Evolutionary conservation across 2,797 vertebrate species (phyloP), one percentile per base, ranked within the genome.

Genomic region (Pseudochaenichthys georgianus): DNA sequence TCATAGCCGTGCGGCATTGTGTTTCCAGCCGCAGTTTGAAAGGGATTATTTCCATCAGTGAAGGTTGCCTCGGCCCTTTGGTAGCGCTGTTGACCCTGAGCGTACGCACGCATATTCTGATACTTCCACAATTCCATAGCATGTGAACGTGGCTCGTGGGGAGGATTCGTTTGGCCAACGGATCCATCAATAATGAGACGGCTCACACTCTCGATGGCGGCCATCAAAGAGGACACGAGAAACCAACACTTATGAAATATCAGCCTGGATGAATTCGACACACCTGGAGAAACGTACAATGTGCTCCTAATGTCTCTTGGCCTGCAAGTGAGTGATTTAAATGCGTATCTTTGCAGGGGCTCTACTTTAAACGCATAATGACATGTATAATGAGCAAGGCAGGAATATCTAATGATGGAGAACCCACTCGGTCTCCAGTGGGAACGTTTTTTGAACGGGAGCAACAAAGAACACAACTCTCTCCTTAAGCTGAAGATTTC

Each of bases 121-220:
- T 21, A 21, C 21, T 21, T 21, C 21, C 21, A 21, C 21, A 2
- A 21, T 2, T 2, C 21, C 21, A 54, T 12, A 64, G 78, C 78
- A 54, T 82, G 67, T 58, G 61, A 62, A 70, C 61, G 48, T 4
- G 50, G 68, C n/a, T 19, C 31, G 55, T 55, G 73, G 23, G 13
- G 60, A 63, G 73, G 72, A 72, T 79, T 65, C 54, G 70, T 86
- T 85, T 58, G 31, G 71, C 68, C 73, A 85, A 85, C n/a, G 54
- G 64, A 77, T 78, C 83, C 80, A 71, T 74, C 82, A 47, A 5
- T 78, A 75, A 83, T 87, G 88, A 84, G 82, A 89, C 54, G 3
- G 62, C 21, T 21, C 21, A 21, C 21, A 2, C 21, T 21, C 21
- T 21, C 21, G 21, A 21, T 21, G 21, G 21, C 21, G 21, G 21